phyloP scores from a whole-genome alignment of 2,797 vertebrate genomes.

The Todus mexicanus region DNA sequence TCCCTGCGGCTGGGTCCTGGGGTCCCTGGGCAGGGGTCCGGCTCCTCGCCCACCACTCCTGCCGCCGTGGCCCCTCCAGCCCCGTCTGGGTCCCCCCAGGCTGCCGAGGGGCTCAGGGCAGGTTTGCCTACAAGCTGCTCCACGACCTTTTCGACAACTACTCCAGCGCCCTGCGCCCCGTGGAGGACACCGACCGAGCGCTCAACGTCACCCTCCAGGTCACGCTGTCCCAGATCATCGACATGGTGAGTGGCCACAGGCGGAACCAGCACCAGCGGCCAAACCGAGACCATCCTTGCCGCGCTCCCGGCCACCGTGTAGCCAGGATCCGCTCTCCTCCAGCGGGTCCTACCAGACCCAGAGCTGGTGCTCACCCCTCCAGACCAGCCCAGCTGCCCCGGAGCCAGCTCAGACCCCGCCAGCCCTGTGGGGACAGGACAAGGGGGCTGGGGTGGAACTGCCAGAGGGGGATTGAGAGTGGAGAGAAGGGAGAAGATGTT shows the following conservation, averaged over 20 bases:
- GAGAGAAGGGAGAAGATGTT: not conserved
- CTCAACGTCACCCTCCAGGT: conserved; percentile 90
- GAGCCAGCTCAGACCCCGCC: not conserved
- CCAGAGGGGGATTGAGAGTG: not conserved
- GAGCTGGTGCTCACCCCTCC: too few species aligned
- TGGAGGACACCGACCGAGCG: conserved; percentile 85
- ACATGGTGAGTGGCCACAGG: conserved; percentile 79
- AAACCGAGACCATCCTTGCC: too few species aligned
- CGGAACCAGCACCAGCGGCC: too few species aligned
- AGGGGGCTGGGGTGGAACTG: not conserved
- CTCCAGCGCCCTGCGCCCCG: conserved; percentile 84
- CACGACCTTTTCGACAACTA: conserved; percentile 86
- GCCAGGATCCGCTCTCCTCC: too few species aligned
- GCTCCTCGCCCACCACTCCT: too few species aligned
- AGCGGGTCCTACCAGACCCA: too few species aligned
- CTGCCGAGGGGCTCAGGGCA: conserved; percentile 79
- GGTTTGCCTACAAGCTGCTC: conserved; percentile 83
- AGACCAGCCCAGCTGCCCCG: too few species aligned
- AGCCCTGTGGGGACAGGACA: not conserved
- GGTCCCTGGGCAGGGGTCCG: not conserved
- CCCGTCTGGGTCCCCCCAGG: conserved; percentile 51
- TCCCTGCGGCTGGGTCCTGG: not conserved
- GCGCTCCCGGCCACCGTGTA: too few species aligned
- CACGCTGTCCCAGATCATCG: conserved; percentile 91
- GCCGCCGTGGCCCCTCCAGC: too few species aligned